Evolutionary conservation across 2,113 vertebrate species (phyloP).

Genomic region (Scytalopus superciliaris): DNA sequence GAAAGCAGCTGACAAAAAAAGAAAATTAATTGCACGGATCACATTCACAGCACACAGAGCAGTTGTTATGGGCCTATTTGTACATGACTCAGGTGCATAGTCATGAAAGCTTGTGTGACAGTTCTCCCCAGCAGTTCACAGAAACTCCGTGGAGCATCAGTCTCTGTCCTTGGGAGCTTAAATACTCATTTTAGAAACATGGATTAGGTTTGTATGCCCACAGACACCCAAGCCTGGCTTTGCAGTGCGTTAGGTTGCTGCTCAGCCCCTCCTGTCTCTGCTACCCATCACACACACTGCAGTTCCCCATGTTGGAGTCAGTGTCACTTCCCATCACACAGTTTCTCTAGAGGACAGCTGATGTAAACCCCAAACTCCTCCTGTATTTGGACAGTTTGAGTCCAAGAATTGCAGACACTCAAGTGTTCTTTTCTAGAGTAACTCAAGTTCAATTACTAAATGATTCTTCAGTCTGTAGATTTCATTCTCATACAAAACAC

Average conservation of each 20-base stretch:
- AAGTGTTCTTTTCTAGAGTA: background rate
- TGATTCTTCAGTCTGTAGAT: background rate
- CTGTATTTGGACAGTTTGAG: background rate
- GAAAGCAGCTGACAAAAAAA: background rate
- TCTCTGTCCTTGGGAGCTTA: background rate
- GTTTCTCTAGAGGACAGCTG: background rate
- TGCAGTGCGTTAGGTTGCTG: background rate
- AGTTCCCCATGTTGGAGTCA: rapidly evolving
- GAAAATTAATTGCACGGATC: background rate
- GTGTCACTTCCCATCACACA: background rate
- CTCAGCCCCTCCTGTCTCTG: background rate
- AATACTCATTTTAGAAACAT: background rate
- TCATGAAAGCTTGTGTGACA: background rate
- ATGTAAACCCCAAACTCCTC: background rate
- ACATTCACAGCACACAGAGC: background rate
- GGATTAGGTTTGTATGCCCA: too few relatives aligned
- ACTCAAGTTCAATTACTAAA: background rate
- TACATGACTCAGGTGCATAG: background rate
- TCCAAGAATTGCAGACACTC: background rate
- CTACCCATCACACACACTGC: too few relatives aligned
- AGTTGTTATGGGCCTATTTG: background rate
- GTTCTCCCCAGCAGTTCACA: background rate
- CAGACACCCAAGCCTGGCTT: background rate
- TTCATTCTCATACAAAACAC: background rate
- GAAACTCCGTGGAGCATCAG: background rate